Base-by-base conservation (phyloP, 2,888 invertebrate genomes). In the Octodonta nipae region DNA sequence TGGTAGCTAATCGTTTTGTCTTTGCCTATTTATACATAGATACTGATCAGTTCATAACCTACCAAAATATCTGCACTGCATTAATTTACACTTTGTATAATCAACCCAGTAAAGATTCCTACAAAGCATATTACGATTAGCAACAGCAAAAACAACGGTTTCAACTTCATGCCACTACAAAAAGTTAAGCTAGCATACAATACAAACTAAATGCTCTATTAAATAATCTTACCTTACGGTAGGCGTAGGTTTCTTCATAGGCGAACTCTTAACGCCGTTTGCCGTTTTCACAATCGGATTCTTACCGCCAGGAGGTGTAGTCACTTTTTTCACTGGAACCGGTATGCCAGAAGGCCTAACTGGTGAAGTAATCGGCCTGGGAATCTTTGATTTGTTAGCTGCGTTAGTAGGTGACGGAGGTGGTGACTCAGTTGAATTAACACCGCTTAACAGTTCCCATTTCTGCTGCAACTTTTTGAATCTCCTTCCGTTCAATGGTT, bases 391-490 rank as follows among this genome's bases (percentile, higher is more conserved):
- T 37, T 77, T 75, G 7, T 43, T 51, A 3, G 54, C 47, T 2
- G 43, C 40, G 34, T 43, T 45, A 8, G 61, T 63, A 0, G 68
- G 65, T 2, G 66, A 65, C 8, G 44, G 49, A 20, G 57, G 60
- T 3, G 53, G 52, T 0, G 63, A 62, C 2, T 43, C 40, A 25
- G 67, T 67, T 5, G 49, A 51, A 22, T 69, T 68, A 30, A 66
- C 65, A 7, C 68, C 68, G 43, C 78, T 77, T 42, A 84, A 66
- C 63, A 79, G 70, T 55, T 85, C 84, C 85, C 85, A 85, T 51
- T 80, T 80, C 52, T 79, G 73, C 51, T 83, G 83, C 36, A 85
- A 61, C 41, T 78, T 70, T 13, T 77, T 70, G 64, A 84, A 85
- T 51, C 80, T 76, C 37, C 72, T 71, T 12, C 74, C 76, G 30